These are phyloP conservation scores for Zaprionus nigranus DNA, from an alignment of 1,140 invertebrate genomes.

Conservation along the genomic window DNA sequence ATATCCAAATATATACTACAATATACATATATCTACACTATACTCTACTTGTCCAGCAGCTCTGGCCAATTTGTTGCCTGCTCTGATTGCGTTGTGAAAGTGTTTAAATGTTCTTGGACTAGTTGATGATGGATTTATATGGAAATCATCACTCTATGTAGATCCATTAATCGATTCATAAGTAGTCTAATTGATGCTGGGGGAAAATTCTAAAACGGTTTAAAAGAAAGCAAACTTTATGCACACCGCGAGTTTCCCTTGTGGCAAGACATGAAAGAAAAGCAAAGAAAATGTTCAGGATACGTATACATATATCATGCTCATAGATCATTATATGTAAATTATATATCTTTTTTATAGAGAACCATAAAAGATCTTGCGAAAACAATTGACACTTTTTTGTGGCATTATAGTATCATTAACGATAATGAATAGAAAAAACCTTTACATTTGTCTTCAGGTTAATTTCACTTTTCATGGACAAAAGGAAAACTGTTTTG, in stretches of 20 bases:
- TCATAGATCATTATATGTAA: not conserved
- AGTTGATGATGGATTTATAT: slow-evolving; percentile 10
- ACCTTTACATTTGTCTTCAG: slow-evolving; percentile 21
- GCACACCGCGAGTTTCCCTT: not conserved
- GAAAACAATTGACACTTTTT: not conserved
- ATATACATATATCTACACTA: not conserved
- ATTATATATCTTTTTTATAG: not conserved
- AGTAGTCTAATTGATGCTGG: slow-evolving; percentile 5
- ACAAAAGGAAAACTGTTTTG: slow-evolving; percentile 76
- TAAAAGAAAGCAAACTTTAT: not conserved
- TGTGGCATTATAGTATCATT: not conserved
- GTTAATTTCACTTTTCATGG: slow-evolving; percentile 74
- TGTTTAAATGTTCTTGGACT: slow-evolving; percentile 70
- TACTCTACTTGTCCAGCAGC: slow-evolving; percentile 7
- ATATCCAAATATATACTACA: too few relatives aligned
- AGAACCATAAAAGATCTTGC: not conserved
- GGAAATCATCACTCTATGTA: not conserved
- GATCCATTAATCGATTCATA: not conserved
- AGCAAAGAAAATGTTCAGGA: not conserved
- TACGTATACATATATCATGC: too few relatives aligned
- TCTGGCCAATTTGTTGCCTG: slow-evolving; percentile 55
- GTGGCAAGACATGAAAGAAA: not conserved
- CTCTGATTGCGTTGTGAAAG: slow-evolving; percentile 76
- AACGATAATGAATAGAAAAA: slow-evolving; percentile 9
- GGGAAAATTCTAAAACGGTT: slow-evolving; percentile 5